Base-by-base conservation (phyloP, 2,113 vertebrate genomes). In the Limanda limanda region DNA sequence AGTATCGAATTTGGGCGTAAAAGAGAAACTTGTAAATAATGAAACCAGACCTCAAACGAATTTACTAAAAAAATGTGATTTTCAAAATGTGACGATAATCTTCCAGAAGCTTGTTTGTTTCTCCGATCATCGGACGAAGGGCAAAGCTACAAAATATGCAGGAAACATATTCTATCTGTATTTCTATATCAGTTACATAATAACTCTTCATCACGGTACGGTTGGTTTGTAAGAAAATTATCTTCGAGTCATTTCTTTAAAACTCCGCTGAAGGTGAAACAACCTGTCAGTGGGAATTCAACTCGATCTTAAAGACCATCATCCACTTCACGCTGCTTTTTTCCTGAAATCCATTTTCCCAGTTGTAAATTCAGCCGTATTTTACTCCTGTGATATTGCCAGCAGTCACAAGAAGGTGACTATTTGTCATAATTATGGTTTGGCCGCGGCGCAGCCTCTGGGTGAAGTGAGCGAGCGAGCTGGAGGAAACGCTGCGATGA, bases 371-470 rank as follows among this genome's bases (percentile, higher is more conserved):
- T 68, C 54, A 47, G 71, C 55, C 68, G 24, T 67, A 79, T 85
- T 86, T 78, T 64, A 71, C 78, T 67, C 57, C 67, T 60, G 61
- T 66, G 64, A 83, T 76, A 76, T 69, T 70, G 78, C 71, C 35
- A 2, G 67, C 48, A 74, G 76, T 40, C 82, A 69, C 45, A 68
- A 70, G 78, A 64, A 80, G 78, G 52, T 68, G 71, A 31, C 84
- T 67, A 86, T 90, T 90, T 84, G 88, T 89, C 86, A 88, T 82
- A 83, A 91, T 89, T 86, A 89, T 88, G 74, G 77, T 78, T 79
- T 71, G 69, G 69, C 57, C 74, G 79, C 66, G n/a, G 52, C 52
- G 76, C 68, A 57, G 85, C 80, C 77, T 65, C 31, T 45, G 71
- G 82, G 74, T 66, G 71, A 52, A 68, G 65, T 59, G 7, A 25